Evolutionary conservation across 2,888 invertebrate genomes (phyloP).

Genomic region (Morpho deidamia): DNA sequence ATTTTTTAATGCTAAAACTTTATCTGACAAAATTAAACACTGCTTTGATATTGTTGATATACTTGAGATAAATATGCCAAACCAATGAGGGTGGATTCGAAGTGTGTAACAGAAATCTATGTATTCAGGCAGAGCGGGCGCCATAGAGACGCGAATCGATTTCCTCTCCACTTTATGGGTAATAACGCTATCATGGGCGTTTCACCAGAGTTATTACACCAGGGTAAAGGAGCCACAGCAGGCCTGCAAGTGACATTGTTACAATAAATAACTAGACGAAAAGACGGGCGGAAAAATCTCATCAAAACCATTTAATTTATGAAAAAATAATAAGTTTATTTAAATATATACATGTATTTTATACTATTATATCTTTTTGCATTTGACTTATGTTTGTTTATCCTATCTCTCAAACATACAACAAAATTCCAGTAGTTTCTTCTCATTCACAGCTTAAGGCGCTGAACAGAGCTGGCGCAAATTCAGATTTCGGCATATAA

Average conservation of each 20-base stretch:
- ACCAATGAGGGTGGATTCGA: slow-evolving; percentile 6
- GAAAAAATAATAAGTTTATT: neutral
- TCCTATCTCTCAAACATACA: neutral
- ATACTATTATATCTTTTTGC: neutral
- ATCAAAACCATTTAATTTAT: too few species aligned
- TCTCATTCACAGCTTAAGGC: neutral
- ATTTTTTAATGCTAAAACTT: neutral
- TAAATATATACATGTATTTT: too few species aligned
- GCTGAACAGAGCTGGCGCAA: too few species aligned
- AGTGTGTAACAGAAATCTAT: slow-evolving; percentile 6
- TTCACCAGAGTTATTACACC: slow-evolving; percentile 7
- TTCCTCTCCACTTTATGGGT: slow-evolving; percentile 52
- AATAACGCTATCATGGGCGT: slow-evolving; percentile 55
- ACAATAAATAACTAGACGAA: too few species aligned
- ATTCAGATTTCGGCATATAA: too few species aligned
- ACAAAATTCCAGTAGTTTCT: neutral
- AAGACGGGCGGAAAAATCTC: neutral
- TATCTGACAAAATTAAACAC: neutral
- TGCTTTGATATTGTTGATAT: too few species aligned
- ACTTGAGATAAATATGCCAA: neutral
- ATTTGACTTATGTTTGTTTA: neutral
- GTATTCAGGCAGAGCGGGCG: slow-evolving; percentile 34
- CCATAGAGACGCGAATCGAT: slow-evolving; percentile 65
- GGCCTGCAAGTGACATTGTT: too few species aligned
- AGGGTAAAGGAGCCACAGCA: too few species aligned